A percentile compares a stretch with the other conserved stretches of the same genome.
phyloP scores from a whole-genome alignment of 2,797 vertebrate species.

The Ispidina lecontei region DNA sequence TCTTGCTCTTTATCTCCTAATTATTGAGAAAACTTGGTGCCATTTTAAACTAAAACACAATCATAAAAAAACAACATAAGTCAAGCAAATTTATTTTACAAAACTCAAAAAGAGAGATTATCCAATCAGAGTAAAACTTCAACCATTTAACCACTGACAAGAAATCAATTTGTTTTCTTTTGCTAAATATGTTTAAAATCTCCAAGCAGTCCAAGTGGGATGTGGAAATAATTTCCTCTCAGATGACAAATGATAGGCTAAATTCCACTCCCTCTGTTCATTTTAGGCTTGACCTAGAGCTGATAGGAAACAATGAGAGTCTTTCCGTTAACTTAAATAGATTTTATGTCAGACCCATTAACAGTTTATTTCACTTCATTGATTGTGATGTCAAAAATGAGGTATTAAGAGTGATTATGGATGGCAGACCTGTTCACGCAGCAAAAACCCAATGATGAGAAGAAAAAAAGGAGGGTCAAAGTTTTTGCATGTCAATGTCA shows the following conservation, averaged over 20 bases:
- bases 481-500: neutral
- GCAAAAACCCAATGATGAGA: neutral
- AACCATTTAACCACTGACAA: neutral
- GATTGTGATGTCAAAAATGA: slow-evolving; percentile 45
- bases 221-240: slow-evolving; percentile 20
- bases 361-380: slow-evolving; percentile 57
- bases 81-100: neutral
- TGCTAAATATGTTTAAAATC: slow-evolving; percentile 8
- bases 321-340: slow-evolving; percentile 43
- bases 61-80: neutral
- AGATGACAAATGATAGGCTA: neutral
- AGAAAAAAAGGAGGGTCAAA: neutral
- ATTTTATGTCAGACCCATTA: slow-evolving; percentile 54
- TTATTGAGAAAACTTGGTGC: neutral
- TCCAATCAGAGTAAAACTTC: neutral
- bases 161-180: slow-evolving; percentile 28
- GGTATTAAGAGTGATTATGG: slow-evolving; percentile 11
- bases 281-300: slow-evolving; percentile 21
- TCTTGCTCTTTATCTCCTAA: neutral
- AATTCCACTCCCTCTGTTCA: neutral
- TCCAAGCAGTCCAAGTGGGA: neutral
- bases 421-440: neutral
- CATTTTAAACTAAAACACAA: neutral
- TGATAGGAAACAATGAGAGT: slow-evolving; percentile 32
- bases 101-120: neutral